phyloP scores from a whole-genome alignment of 1,140 invertebrate species.

The Achroia grisella region DNA sequence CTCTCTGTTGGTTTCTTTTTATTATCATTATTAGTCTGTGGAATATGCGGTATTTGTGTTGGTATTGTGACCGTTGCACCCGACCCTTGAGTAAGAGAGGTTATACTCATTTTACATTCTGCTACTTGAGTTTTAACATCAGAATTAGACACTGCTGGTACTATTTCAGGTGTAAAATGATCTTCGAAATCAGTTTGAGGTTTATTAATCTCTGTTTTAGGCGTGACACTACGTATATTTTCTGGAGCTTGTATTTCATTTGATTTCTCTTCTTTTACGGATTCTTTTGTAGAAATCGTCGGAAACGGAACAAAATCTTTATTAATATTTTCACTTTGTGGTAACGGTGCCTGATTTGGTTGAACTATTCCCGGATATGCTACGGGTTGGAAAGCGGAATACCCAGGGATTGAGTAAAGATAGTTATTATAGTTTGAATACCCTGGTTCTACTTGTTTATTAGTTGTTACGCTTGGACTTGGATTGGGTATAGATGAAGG shows the following conservation, averaged over 20 bases:
- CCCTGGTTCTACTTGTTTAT: conserved; percentile 39
- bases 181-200: conserved; percentile 53
- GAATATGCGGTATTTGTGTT: conserved; percentile 9
- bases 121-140: conserved; percentile 19
- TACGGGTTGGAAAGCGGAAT: conserved; percentile 62
- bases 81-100: conserved; percentile 35
- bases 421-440: conserved; percentile 57
- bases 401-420: conserved; percentile 58
- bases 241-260: conserved; percentile 15
- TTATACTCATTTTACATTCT: conserved; percentile 40
- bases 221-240: conserved; percentile 1
- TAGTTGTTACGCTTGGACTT: conserved; percentile 55
- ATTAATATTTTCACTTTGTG: neutral
- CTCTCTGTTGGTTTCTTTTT: conserved; percentile 52
- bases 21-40: conserved; percentile 19
- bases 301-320: conserved; percentile 19
- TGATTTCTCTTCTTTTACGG: neutral
- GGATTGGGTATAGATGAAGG: conserved; percentile 66
- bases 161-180: conserved; percentile 43
- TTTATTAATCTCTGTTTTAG: conserved; percentile 18
- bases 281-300: conserved; percentile 6
- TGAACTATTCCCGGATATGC: conserved; percentile 38
- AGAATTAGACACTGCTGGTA: conserved; percentile 21
- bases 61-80: conserved; percentile 36
- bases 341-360: conserved; percentile 18